These are phyloP conservation scores for Drosophila cardini DNA, from an alignment of 1,140 invertebrate genomes.

Conservation along the genomic window DNA sequence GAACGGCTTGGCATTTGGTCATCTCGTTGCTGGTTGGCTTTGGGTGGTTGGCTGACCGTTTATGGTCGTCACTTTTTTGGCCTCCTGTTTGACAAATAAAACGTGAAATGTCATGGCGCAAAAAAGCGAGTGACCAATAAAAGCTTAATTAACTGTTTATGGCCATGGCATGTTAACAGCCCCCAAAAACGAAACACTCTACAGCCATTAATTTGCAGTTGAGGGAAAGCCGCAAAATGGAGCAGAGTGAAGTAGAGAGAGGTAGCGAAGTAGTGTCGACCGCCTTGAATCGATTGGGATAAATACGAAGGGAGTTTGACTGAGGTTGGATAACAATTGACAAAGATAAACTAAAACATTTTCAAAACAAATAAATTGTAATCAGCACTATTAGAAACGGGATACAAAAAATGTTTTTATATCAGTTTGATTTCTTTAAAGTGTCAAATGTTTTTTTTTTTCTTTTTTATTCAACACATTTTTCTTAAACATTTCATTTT, in stretches of 20 bases:
- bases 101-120: slow-evolving; percentile 75
- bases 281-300: slow-evolving; percentile 19
- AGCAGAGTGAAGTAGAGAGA: slow-evolving; percentile 1
- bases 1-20: slow-evolving; percentile 38
- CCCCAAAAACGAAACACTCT: slow-evolving; percentile 48
- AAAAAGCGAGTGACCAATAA: slow-evolving; percentile 81
- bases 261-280: background rate
- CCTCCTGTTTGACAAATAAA: slow-evolving; percentile 78
- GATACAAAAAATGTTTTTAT: too few species aligned
- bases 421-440: background rate
- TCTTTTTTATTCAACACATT: too few species aligned
- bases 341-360: slow-evolving; percentile 23
- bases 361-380: slow-evolving; percentile 17
- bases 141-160: slow-evolving; percentile 84
- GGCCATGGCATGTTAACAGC: slow-evolving; percentile 77
- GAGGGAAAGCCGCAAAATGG: slow-evolving; percentile 14
- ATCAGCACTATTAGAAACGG: background rate
- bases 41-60: slow-evolving; percentile 52
- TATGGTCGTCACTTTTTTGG: slow-evolving; percentile 78
- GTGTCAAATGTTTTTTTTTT: background rate
- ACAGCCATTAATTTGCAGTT: slow-evolving; percentile 65
- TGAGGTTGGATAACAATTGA: slow-evolving; percentile 5
- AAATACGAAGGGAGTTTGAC: slow-evolving; percentile 11
- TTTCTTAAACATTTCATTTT: too few species aligned
- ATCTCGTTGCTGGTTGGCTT: slow-evolving; percentile 1